Base-by-base conservation (phyloP, 2,888 invertebrate genomes). In the Zootermopsis nevadensis region DNA sequence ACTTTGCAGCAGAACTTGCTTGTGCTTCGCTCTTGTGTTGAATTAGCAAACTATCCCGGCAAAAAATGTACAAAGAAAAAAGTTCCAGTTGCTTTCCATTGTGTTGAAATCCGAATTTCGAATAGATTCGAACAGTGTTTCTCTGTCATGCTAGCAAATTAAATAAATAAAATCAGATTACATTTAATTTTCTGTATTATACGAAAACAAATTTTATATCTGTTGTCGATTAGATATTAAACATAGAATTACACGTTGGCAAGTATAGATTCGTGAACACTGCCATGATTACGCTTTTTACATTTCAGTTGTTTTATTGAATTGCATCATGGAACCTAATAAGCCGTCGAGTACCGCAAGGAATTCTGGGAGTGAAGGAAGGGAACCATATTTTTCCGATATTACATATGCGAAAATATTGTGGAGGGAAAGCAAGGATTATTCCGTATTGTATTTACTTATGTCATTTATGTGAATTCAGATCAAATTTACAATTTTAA, bases 301-400 rank as follows among this genome's bases (percentile, higher is more conserved):
- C 77, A 10, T 72, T 72, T 83, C 83, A 76, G 72, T 80, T 83
- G 83, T 83, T 83, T 81, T 76, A 74, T 74, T 72, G 69, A 82
- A 81, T 38, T 72, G 83, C 83, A 84, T 84, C 77, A 82, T 82
- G 81, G 83, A 81, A 81, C 82, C 38, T 69, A 53, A 55, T 77
- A 82, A 82, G 84, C 82, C 80, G 79, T 84, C 87, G 87, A 87
- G 87, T 87, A 88, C 87, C 90, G 90, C 90, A 90, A 90, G 88
- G 91, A 89, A 90, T 91, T 90, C 90, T 91, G 91, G 91, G 91
- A 90, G 90, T 90, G 89, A 89, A 89, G 91, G 82, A 90, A 90
- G 91, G 91, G 90, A 91, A 91, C 91, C 91, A 91, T 90, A 90
- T 91, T 91, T 91, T 91, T 91, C 87, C 90, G 90, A 90, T 91